Conservation (phyloP, 2,113 vertebrate genomes). For the Ciconia maguari region DNA sequence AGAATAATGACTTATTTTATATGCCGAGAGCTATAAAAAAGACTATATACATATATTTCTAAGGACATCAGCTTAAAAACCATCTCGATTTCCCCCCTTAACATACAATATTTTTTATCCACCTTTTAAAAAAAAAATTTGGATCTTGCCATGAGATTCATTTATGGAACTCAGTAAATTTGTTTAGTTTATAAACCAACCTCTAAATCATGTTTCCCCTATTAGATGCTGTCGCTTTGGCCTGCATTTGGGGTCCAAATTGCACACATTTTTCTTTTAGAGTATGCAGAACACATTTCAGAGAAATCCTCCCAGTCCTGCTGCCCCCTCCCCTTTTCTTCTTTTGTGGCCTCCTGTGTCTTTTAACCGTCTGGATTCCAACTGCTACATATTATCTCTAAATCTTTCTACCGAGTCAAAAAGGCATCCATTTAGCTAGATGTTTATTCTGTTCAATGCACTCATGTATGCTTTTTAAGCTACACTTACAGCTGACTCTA, state of each 20-base stretch:
- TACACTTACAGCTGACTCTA: neutral
- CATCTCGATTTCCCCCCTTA: slow-evolving; percentile 69
- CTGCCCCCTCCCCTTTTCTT: neutral
- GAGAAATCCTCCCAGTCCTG: slow-evolving; percentile 18
- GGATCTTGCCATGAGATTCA: slow-evolving; percentile 72
- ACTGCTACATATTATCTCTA: slow-evolving; percentile 37
- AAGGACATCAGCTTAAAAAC: slow-evolving; percentile 69
- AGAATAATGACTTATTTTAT: slow-evolving; percentile 83
- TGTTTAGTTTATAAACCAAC: slow-evolving; percentile 72
- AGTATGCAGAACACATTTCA: slow-evolving; percentile 73
- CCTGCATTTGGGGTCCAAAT: slow-evolving; percentile 74
- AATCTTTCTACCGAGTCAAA: slow-evolving; percentile 32
- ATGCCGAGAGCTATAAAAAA: slow-evolving; percentile 78
- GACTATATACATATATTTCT: slow-evolving; percentile 76
- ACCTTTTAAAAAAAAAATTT: slow-evolving; percentile 68
- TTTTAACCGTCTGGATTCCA: neutral
- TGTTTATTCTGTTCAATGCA: slow-evolving; percentile 36
- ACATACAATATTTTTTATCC: slow-evolving; percentile 74
- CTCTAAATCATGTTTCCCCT: slow-evolving; percentile 77
- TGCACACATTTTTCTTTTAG: slow-evolving; percentile 69
- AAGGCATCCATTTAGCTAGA: neutral
- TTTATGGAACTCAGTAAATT: slow-evolving; percentile 79
- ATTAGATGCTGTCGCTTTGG: slow-evolving; percentile 68
- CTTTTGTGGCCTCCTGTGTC: neutral
- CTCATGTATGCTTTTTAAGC: slow-evolving; percentile 14